Base-by-base conservation (phyloP, 2,797 vertebrate species). In the Xiphophorus birchmanni region DNA sequence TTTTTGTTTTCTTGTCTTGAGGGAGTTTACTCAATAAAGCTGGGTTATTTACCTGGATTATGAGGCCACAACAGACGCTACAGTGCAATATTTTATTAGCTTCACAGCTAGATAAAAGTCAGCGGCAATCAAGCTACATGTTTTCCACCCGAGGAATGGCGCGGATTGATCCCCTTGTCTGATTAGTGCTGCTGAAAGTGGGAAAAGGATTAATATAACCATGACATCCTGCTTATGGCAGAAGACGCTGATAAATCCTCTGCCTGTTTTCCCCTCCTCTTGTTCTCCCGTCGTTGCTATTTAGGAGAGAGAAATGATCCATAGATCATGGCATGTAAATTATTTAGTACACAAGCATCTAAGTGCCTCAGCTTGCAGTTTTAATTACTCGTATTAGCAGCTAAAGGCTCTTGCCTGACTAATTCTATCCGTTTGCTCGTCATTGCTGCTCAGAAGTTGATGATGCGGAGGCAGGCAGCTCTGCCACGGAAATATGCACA, bases 371-470 rank as follows among this genome's bases (percentile, higher is more conserved):
- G 95, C 94, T 95, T 91, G 93, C 91, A 85, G 92, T 96, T 96
- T 96, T 96, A 96, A 96, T 96, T 96, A 96, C 93, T 93, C 91
- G 90, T 94, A 96, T 96, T 96, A 96, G 94, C 92, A 83, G 94
- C 95, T 95, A 95, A 96, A 96, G 94, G 95, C 95, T 95, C 94
- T 95, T 92, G 93, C 91, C 92, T 95, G 95, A 95, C 95, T 96
- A 96, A 96, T 96, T 96, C 95, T 94, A 95, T 94, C 94, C 90
- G 79, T 90, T 88, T 85, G 90, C 89, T 94, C 92, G 92, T 94
- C 86, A 77, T 84, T 69, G 86, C 87, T 86, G 88, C 93, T 90
- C 91, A 90, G 90, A 78, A 91, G 92, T 92, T 92, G 92, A 92
- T 92, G 90, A 89, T 87, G 91, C 82, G 74, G 84, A 92, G 90